Percentiles rank a stretch among this genome's conserved stretches.
Conservation (phyloP, 2,888 invertebrate genomes). For the Drosophila anomelani region DNA sequence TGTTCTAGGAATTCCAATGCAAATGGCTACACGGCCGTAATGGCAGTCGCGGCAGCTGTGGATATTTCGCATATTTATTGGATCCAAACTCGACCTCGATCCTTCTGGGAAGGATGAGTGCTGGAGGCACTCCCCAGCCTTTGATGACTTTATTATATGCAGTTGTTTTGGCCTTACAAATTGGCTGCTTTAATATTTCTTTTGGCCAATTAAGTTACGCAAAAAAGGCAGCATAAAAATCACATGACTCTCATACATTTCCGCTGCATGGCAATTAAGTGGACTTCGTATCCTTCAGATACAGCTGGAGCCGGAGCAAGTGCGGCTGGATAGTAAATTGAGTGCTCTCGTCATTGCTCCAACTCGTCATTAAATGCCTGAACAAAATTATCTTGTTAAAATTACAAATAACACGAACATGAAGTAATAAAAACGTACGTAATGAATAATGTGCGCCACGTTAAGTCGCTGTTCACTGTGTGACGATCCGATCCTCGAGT, state of each 20-base stretch:
- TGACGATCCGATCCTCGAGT: slow-evolving; percentile 18
- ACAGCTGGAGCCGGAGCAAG: slow-evolving; percentile 47
- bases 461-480: slow-evolving; percentile 67
- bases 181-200: slow-evolving; percentile 79
- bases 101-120: slow-evolving; percentile 45
- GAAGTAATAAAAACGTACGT: slow-evolving; percentile 80
- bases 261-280: slow-evolving; percentile 71
- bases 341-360: slow-evolving; percentile 35
- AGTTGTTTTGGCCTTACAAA: slow-evolving; percentile 73
- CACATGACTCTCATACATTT: slow-evolving; percentile 72
- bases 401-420: slow-evolving; percentile 84
- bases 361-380: slow-evolving; percentile 82
- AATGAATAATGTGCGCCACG: slow-evolving; percentile 80
- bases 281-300: slow-evolving; percentile 58
- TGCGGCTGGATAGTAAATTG: slow-evolving; percentile 52
- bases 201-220: slow-evolving; percentile 72
- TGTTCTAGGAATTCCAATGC: slow-evolving; percentile 80
- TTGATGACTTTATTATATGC: slow-evolving; percentile 81
- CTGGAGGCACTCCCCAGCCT: slow-evolving; percentile 12
- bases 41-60: slow-evolving; percentile 72
- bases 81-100: slow-evolving; percentile 35
- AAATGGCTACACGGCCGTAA: slow-evolving; percentile 47
- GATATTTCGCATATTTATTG: slow-evolving; percentile 71
- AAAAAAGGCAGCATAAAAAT: slow-evolving; percentile 71
- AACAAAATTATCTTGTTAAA: slow-evolving; percentile 84